Base-by-base conservation (phyloP, 92 coral and sea anemone species). In the Umimayanthus chanpuru region DNA sequence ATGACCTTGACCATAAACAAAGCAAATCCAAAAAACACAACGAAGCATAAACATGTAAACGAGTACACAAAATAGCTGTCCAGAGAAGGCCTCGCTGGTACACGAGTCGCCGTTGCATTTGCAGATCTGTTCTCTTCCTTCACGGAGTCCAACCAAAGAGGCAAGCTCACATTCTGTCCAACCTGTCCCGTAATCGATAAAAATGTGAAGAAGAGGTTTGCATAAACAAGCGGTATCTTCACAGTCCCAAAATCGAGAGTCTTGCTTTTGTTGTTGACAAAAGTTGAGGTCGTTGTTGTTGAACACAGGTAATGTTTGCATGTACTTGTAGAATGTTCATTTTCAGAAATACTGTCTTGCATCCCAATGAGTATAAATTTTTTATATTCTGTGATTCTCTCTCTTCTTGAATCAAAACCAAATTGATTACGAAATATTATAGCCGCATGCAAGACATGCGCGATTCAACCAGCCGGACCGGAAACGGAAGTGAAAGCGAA, bases 121-220 rank as follows among this genome's bases (percentile, higher is more conserved):
- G 40, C 43, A 25, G 70, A 30, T 7, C 5, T 41, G 29, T 39
- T 32, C 65, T 41, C 72, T 28, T 15, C 32, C 20, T 21, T 65
- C 21, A 71, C 87, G 36, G 93, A 82, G 65, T 92, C 93, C n/a
- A 90, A 65, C 93, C 93, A 90, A 65, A 90, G 55, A 3, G 93
- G 93, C 23, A 92, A 77, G n/a, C 75, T 74, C 29, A 92, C 80
- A 28, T 71, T 92, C 36, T 90, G 93, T 18, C 93, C 95, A 55
- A 81, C 80, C 64, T 53, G 89, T 8, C 95, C 91, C 1, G 64
- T 36, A 21, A 90, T 66, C 0, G 81, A 29, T 20, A 90, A n/a
- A 85, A 88, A 88, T 2, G 90, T 88, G 36, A 93, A 93, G 77
- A 93, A 88, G 20, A 90, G 44, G 72, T 88, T 81, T 7, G 88